Conservation (phyloP, 2,113 vertebrate genomes). For the Serranochromis macrocephalus region DNA sequence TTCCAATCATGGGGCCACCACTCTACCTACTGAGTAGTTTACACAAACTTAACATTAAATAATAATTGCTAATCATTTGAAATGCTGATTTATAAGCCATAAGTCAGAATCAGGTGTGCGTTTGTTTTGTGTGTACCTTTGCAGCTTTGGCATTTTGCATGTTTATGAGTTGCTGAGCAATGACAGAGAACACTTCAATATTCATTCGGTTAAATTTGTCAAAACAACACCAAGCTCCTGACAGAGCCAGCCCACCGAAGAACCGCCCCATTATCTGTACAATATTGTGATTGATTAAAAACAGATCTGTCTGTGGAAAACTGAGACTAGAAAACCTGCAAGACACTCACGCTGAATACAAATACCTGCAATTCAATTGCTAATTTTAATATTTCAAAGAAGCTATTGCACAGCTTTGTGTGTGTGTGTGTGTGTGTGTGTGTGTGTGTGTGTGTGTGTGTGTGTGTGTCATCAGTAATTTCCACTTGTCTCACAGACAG, state of each 20-base stretch:
- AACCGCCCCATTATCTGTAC: slow-evolving; percentile 81
- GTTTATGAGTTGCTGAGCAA: slow-evolving; percentile 79
- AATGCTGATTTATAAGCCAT: background rate
- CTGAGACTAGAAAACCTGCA: background rate
- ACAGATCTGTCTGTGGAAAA: background rate
- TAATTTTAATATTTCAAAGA: background rate
- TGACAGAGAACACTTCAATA: slow-evolving; percentile 80
- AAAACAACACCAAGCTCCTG: slow-evolving; percentile 81
- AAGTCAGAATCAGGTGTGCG: background rate
- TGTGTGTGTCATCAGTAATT: background rate
- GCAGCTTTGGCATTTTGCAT: slow-evolving; percentile 78
- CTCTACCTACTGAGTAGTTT: background rate
- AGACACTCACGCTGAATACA: background rate
- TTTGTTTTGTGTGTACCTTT: slow-evolving; percentile 56
- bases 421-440: background rate
- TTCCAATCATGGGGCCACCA: too few relatives aligned
- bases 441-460: fast-evolving
- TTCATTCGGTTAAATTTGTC: slow-evolving; percentile 82
- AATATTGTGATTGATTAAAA: background rate
- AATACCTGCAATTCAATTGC: background rate
- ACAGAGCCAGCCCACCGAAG: slow-evolving; percentile 80
- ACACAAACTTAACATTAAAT: background rate
- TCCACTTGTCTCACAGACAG: background rate
- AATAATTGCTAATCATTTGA: background rate
- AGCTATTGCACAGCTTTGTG: background rate